Percentiles rank a stretch among this genome's conserved stretches.
Conservation (phyloP, 2,888 invertebrate species). For the Gasteruption jaculator region DNA sequence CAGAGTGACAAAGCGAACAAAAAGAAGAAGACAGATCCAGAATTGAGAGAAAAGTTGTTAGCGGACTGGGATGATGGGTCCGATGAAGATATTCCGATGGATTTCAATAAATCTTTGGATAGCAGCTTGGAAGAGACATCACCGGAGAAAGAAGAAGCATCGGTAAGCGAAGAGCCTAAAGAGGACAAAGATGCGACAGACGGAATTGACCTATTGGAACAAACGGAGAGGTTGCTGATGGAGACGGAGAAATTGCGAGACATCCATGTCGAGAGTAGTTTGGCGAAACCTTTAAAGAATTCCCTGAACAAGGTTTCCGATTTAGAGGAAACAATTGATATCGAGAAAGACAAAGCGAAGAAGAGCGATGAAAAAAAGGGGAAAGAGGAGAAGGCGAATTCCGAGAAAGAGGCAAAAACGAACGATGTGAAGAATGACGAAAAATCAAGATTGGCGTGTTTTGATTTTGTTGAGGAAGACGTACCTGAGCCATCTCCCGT, state of each 20-base stretch:
- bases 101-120: constrained; percentile 29
- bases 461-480: constrained; percentile 76
- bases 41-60: constrained; percentile 66
- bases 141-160: constrained; percentile 14
- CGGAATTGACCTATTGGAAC: constrained; percentile 35
- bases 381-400: constrained; percentile 19
- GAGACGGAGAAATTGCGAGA: constrained; percentile 40
- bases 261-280: constrained; percentile 20
- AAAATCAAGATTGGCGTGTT: constrained; percentile 63
- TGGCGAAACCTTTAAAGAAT: constrained; percentile 8
- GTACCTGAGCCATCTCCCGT: constrained; percentile 60
- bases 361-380: constrained; percentile 21
- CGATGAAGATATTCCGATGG: constrained; percentile 43
- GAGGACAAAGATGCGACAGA: constrained; percentile 28
- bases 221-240: constrained; percentile 39
- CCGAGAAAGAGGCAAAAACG: constrained; percentile 23
- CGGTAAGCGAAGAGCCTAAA: constrained; percentile 14
- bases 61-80: constrained; percentile 76
- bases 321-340: constrained; percentile 7
- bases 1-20: constrained; percentile 40
- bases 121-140: constrained; percentile 17
- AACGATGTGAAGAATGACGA: constrained; percentile 43
- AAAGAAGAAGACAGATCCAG: constrained; percentile 59
- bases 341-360: constrained; percentile 12
- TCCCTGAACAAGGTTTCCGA: not conserved